Conservation (phyloP, 2,113 vertebrate species). For the Spermophilus dauricus region DNA sequence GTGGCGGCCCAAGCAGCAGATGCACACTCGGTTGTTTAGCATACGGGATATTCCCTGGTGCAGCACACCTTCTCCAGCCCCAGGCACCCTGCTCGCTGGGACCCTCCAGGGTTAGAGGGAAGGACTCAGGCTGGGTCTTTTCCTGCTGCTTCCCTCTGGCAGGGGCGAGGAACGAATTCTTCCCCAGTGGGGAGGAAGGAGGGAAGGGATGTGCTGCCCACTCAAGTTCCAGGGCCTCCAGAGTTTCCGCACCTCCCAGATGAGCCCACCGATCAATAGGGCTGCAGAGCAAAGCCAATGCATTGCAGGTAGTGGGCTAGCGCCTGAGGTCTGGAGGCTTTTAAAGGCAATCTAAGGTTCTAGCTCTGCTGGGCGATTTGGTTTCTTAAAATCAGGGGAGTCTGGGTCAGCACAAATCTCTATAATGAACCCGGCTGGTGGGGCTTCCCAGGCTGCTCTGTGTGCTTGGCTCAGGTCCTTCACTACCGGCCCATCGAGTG, state of each 20-base stretch:
- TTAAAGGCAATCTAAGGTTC: constrained; percentile 12
- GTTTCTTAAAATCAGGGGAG: constrained; percentile 41
- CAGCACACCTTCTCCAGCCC: background rate
- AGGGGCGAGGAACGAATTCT: background rate
- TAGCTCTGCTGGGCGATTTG: background rate
- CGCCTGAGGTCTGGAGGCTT: background rate
- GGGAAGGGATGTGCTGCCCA: background rate
- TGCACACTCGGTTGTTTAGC: constrained; percentile 22
- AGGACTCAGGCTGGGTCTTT: background rate
- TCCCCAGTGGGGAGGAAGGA: background rate
- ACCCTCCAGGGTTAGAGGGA: fast-evolving
- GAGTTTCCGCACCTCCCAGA: background rate
- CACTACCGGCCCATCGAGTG: fast-evolving
- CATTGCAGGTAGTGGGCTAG: background rate
- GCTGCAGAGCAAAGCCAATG: background rate
- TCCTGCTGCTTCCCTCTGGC: background rate
- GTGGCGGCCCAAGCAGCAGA: constrained; percentile 37
- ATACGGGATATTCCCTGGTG: background rate
- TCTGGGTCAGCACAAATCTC: constrained; percentile 48
- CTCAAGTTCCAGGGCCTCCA: background rate
- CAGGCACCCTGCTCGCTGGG: background rate
- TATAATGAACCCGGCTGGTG: background rate
- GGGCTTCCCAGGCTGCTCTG: background rate
- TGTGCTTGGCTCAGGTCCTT: background rate
- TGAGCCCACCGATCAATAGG: background rate